Evolutionary conservation across 2,888 invertebrate species (phyloP).

Genomic region (Deilephila elpenor): DNA sequence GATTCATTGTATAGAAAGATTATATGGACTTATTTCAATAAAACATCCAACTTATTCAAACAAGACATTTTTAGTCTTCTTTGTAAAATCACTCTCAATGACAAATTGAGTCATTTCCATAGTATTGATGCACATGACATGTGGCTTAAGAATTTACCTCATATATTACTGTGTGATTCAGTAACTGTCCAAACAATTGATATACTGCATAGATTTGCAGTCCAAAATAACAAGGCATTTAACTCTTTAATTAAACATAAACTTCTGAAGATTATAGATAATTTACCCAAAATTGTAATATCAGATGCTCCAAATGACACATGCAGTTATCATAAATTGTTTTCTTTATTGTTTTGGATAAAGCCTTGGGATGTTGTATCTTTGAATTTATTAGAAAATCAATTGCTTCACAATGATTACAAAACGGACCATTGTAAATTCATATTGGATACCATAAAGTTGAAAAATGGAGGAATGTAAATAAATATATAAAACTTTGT

Average conservation of each 20-base stretch:
- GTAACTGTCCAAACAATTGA: conserved; percentile 81
- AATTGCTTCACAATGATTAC: conserved; percentile 65
- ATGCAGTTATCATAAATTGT: conserved; percentile 78
- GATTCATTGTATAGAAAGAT: conserved; percentile 70
- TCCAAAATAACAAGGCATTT: conserved; percentile 80
- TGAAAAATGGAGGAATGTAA: conserved; percentile 57
- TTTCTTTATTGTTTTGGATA: conserved; percentile 83
- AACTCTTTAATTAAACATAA: conserved; percentile 75
- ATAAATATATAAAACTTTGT: conserved; percentile 35
- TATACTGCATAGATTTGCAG: conserved; percentile 84
- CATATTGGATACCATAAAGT: conserved; percentile 71
- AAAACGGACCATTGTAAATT: conserved; percentile 67
- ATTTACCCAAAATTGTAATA: conserved; percentile 69
- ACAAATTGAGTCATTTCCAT: conserved; percentile 70
- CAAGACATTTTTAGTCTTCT: conserved; percentile 73
- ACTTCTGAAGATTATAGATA: conserved; percentile 73
- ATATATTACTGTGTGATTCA: conserved; percentile 79
- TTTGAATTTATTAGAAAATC: conserved; percentile 71
- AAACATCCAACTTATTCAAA: conserved; percentile 56
- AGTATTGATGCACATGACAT: conserved; percentile 67
- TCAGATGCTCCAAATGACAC: conserved; percentile 68
- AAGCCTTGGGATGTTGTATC: conserved; percentile 72
- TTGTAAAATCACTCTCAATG: conserved; percentile 75
- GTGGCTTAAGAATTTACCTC: conserved; percentile 84
- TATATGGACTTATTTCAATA: conserved; percentile 68